These are phyloP conservation scores for Pandemis cinnamomeana DNA, from an alignment of 2,888 invertebrate genomes.

Conservation along the genomic window DNA sequence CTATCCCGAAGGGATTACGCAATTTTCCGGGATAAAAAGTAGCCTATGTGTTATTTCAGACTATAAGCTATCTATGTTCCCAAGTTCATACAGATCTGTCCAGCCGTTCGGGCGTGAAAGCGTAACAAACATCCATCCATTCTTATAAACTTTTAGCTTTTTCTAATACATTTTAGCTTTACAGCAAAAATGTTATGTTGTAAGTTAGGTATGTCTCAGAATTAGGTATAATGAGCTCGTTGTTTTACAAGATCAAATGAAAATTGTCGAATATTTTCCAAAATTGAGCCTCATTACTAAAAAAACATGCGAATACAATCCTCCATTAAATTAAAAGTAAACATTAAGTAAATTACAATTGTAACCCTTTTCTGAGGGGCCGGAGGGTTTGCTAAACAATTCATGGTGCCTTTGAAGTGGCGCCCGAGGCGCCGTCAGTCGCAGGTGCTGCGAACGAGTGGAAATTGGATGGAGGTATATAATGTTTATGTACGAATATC, in stretches of 20 bases:
- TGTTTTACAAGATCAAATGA: not conserved
- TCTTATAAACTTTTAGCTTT: no score
- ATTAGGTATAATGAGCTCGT: not conserved
- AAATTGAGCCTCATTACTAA: constrained; percentile 29
- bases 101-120: no score
- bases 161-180: not conserved
- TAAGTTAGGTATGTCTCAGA: not conserved
- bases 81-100: no score
- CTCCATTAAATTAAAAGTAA: constrained; percentile 35
- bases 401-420: constrained; percentile 81
- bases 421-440: constrained; percentile 77
- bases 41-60: no score
- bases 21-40: no score
- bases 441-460: constrained; percentile 54
- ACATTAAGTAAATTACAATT: constrained; percentile 40
- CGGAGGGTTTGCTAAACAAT: constrained; percentile 79
- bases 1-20: no score
- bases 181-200: not conserved
- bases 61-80: no score
- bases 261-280: not conserved
- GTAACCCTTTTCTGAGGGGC: constrained; percentile 47
- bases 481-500: constrained; percentile 34
- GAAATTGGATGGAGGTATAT: constrained; percentile 36
- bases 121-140: no score
- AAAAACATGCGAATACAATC: constrained; percentile 21